Conservation (phyloP, 1,140 invertebrate species). For the Pseudobourletiella spinata region DNA sequence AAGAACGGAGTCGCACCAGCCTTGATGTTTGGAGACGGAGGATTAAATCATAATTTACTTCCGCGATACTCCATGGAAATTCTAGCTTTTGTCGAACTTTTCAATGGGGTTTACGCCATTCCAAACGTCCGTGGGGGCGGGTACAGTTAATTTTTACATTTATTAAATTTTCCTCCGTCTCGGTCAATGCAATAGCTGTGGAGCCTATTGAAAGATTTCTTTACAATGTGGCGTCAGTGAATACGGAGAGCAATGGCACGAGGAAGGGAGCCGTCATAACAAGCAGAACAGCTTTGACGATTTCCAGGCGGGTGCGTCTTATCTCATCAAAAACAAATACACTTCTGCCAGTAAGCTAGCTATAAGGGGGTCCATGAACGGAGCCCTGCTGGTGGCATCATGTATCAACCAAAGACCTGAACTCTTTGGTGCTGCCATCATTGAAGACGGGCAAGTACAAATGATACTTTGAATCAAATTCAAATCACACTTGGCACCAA, state of each 20-base stretch:
- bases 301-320: constrained; percentile 85
- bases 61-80: not conserved
- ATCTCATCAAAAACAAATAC: constrained; percentile 74
- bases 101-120: constrained; percentile 77
- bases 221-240: constrained; percentile 53
- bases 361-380: constrained; percentile 92
- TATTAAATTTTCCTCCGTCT: not conserved
- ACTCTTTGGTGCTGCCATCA: constrained; percentile 80
- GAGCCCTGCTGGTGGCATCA: constrained; percentile 87
- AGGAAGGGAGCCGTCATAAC: constrained; percentile 76
- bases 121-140: constrained; percentile 93
- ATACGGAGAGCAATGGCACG: constrained; percentile 83
- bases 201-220: not conserved
- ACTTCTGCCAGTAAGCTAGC: constrained; percentile 64
- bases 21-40: not conserved
- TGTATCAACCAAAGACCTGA: constrained; percentile 91
- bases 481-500: too few species aligned
- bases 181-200: not conserved
- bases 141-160: constrained; percentile 46
- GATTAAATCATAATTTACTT: not conserved
- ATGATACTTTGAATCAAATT: too few species aligned
- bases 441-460: constrained; percentile 82
- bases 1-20: not conserved
- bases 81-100: constrained; percentile 79
- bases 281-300: constrained; percentile 98